phyloP scores from a whole-genome alignment of 1,140 invertebrate species.

The Asobara japonica region DNA sequence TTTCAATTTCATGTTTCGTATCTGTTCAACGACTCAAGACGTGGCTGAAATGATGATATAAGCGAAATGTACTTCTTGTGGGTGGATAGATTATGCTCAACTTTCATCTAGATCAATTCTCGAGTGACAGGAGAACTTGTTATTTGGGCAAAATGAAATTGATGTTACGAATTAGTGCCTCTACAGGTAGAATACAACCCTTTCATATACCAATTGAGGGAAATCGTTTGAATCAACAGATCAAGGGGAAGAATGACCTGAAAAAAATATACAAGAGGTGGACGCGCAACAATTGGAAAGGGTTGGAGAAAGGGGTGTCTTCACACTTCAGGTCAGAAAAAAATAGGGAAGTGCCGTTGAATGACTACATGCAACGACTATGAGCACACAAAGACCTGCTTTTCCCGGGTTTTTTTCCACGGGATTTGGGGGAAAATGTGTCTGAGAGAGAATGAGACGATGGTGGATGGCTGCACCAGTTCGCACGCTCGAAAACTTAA shows the following conservation, averaged over 20 bases:
- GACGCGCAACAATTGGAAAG: constrained; percentile 4
- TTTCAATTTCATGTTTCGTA: constrained; percentile 3
- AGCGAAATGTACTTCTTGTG: background rate
- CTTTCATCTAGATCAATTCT: background rate
- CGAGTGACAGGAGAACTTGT: background rate
- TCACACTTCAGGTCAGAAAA: constrained; percentile 1
- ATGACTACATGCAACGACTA: constrained; percentile 14
- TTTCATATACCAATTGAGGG: background rate
- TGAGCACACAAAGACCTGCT: background rate
- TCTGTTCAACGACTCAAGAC: background rate
- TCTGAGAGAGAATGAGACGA: constrained; percentile 14
- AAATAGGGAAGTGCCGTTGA: background rate
- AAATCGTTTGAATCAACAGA: background rate
- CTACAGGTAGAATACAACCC: too few relatives aligned
- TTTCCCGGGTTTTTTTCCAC: background rate
- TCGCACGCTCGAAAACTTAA: constrained; percentile 37
- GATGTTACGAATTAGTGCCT: background rate
- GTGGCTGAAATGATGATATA: background rate
- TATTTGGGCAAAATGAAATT: background rate
- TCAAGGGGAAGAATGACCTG: background rate
- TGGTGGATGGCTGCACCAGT: constrained; percentile 36
- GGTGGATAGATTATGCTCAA: background rate
- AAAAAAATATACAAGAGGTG: constrained; percentile 9
- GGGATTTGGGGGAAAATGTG: constrained; percentile 7
- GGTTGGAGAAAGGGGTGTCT: background rate